Evolutionary conservation across 2,113 vertebrate species (phyloP), one percentile per base, ranked within the genome.

Genomic region (Solea senegalensis): DNA sequence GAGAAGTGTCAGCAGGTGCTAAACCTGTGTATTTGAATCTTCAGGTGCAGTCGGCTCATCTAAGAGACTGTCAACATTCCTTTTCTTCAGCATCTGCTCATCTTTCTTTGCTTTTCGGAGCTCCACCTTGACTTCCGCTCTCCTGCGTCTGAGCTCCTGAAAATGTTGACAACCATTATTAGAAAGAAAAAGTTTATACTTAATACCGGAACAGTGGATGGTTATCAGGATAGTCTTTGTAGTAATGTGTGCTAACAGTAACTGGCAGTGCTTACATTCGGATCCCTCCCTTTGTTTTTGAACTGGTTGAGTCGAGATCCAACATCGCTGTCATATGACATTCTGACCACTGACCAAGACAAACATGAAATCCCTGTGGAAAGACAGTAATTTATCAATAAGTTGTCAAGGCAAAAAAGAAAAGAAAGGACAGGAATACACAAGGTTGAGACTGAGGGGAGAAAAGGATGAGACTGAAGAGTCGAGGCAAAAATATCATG

Each of bases 261-360:
- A 34, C 34, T 34, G 34, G 34, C 34, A 34, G 34, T 34, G 34
- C 79, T 77, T 73, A 93, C 87, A 44, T 34, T 83, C 26, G 88
- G 93, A 69, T 97, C 95, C 79, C 95, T 96, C 1, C 96, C 96
- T 88, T 98, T 98, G 90, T 98, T 97, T 92, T 98, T 98, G 90
- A 98, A 98, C 76, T 95, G 94, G 87, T 83, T 94, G 69, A 97
- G 80, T 11, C 96, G 95, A 82, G 84, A 91, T 62, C 89, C 85
- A 57, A 67, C 90, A 34, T 94, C 93, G 83, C 91, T 94, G 76
- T 90, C 93, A 1, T 94, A 91, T 74, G 95, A 95, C 96, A 97
- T 98, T 67, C 90, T 69, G 80, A 61, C 48, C 58, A 69, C 66
- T 81, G 59, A 78, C 26, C 45, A 55, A 73, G 10, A 44, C 52